Evolutionary conservation across 2,888 invertebrate species (phyloP), one percentile per base, ranked within the genome.

Genomic region (Glyphotaelius pellucidus): DNA sequence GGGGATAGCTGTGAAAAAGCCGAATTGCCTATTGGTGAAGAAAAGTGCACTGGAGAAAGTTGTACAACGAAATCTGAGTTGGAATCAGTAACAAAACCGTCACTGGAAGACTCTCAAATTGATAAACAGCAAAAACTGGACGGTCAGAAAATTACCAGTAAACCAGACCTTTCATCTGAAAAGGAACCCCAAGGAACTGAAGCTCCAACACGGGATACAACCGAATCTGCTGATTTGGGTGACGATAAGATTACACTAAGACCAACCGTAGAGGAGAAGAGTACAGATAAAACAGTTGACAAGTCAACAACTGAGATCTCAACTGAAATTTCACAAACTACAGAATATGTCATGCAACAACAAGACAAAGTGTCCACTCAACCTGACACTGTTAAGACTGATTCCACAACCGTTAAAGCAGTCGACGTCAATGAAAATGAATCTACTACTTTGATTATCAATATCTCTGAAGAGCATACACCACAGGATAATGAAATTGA

Each of bases 41-140:
- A 88, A 83, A 87, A 90, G 85, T 93, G 93, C 83, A 86, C 90
- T 42, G 91, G 90, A 30, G 92, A 91, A 42, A 90, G 80, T 19
- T 93, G 93, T 91, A 31, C 91, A 4, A 89, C 91, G 52, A 88
- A 90, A 87, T 81, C 92, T 80, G 89, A 89, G 32, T 38, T 83
- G 81, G 87, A 80, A 35, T 79, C 89, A 35, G 81, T 11, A 14
- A 90, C 31, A 3, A 14, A 30, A 80, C 80, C 67, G 9, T 25
- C 47, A 52, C 15, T 81, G 14, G 88, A 88, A 42, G 87, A 86
- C 11, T 35, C 79, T 9, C 52, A 89, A 14, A 52, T 31, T 31
- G 14, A 52, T 14, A 80, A 89, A 19, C 89, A 30, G 67, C 67
- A 79, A 89, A 32, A 52, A 35, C 35, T 67, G 9, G 25, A 30